These are phyloP conservation scores for Phrynosoma blainvillii DNA, from an alignment of 2,113 vertebrate species.

Conservation along the genomic window DNA sequence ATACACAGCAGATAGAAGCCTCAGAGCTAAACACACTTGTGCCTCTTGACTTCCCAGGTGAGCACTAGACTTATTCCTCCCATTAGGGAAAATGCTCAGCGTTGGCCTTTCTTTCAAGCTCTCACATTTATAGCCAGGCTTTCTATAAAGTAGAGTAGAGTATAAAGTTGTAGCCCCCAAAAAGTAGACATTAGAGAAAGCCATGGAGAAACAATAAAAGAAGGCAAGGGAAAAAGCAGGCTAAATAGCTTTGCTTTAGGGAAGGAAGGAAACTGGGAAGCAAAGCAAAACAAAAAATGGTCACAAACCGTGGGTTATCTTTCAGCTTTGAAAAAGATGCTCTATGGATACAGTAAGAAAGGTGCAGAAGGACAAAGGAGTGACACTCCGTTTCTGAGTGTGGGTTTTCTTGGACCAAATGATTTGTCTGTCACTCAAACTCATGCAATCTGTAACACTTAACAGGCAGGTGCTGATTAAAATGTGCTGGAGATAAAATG, in stretches of 20 bases:
- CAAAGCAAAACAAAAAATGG: not conserved
- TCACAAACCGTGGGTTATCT: not conserved
- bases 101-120: too few relatives aligned
- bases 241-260: not conserved
- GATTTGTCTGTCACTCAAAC: not conserved
- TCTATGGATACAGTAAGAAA: not conserved
- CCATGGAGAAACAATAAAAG: not conserved
- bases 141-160: too few relatives aligned
- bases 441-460: not conserved
- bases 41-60: too few relatives aligned
- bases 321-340: not conserved
- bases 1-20: too few relatives aligned
- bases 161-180: too few relatives aligned
- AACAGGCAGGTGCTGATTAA: not conserved
- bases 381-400: not conserved
- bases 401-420: not conserved
- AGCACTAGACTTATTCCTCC: too few relatives aligned
- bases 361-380: not conserved
- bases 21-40: too few relatives aligned
- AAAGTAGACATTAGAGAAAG: too few relatives aligned
- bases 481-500: not conserved
- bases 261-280: not conserved
- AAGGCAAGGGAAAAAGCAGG: not conserved
- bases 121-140: too few relatives aligned
- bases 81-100: too few relatives aligned